phyloP scores from a whole-genome alignment of 2,797 vertebrate genomes.

The Tokudaia muenninki region DNA sequence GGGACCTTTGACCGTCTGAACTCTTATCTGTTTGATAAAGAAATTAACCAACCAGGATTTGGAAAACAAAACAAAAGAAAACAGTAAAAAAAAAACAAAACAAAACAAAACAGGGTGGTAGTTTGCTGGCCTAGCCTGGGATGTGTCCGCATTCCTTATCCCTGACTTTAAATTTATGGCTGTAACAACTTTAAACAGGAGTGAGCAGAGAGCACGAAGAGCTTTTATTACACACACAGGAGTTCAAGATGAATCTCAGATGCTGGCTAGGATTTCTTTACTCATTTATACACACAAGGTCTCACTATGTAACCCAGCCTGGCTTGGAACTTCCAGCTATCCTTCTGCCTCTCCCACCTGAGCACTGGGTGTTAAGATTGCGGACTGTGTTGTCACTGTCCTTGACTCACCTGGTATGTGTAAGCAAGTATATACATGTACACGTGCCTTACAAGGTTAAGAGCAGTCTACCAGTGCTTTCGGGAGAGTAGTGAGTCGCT shows the following conservation, averaged over 20 bases:
- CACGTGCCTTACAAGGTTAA: neutral
- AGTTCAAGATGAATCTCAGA: neutral
- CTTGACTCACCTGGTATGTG: conserved; percentile 5
- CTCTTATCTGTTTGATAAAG: conserved; percentile 61
- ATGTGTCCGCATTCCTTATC: conserved; percentile 64
- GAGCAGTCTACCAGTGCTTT: neutral
- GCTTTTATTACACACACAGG: conserved; percentile 41
- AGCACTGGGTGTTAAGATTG: neutral
- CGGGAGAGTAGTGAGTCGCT: neutral
- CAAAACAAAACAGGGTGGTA: conserved; percentile 35
- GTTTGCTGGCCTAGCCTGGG: conserved; percentile 60
- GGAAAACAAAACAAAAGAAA: conserved; percentile 58
- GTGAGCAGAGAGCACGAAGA: neutral
- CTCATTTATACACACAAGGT: neutral
- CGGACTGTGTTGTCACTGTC: neutral
- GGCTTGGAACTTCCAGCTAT: neutral
- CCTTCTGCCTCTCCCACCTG: neutral
- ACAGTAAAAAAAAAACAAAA: conserved; percentile 46
- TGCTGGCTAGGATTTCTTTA: neutral
- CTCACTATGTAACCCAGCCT: neutral
- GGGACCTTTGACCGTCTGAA: conserved; percentile 10
- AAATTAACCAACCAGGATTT: conserved; percentile 64
- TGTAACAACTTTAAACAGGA: conserved; percentile 51
- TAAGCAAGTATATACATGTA: neutral
- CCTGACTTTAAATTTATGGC: conserved; percentile 62